phyloP scores from a whole-genome alignment of 2,888 invertebrate species.

The Dicranocentrus wangi region DNA sequence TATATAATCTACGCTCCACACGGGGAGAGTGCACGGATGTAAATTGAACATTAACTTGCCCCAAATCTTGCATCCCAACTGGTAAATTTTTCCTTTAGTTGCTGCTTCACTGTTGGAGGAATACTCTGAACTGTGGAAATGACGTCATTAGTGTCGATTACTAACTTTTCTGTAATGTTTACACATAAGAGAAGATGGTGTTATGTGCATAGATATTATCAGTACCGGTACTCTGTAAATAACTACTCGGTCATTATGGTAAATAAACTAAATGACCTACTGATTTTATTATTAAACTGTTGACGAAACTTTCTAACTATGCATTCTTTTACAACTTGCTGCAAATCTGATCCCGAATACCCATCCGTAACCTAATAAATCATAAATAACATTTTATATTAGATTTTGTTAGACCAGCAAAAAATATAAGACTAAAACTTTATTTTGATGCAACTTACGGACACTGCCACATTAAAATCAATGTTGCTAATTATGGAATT shows the following conservation, averaged over 20 bases:
- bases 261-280: conserved; percentile 65
- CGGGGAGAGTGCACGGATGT: background rate
- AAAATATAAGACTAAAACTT: no score
- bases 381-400: no score
- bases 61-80: conserved; percentile 65
- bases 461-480: conserved; percentile 64
- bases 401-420: no score
- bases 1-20: no score
- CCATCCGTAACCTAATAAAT: conserved; percentile 79
- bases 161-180: conserved; percentile 65
- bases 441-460: conserved; percentile 46
- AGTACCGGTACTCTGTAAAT: no score
- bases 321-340: conserved; percentile 90
- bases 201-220: no score
- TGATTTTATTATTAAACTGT: conserved; percentile 62
- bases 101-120: conserved; percentile 66
- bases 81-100: conserved; percentile 64
- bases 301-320: conserved; percentile 78
- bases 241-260: no score
- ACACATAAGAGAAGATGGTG: background rate
- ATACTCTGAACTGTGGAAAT: conserved; percentile 56
- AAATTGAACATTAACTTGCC: background rate
- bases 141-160: conserved; percentile 66
- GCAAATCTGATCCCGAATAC: conserved; percentile 92
- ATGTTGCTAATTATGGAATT: conserved; percentile 63